Conservation (phyloP, 2,797 vertebrate genomes). For the Anas bernieri region DNA sequence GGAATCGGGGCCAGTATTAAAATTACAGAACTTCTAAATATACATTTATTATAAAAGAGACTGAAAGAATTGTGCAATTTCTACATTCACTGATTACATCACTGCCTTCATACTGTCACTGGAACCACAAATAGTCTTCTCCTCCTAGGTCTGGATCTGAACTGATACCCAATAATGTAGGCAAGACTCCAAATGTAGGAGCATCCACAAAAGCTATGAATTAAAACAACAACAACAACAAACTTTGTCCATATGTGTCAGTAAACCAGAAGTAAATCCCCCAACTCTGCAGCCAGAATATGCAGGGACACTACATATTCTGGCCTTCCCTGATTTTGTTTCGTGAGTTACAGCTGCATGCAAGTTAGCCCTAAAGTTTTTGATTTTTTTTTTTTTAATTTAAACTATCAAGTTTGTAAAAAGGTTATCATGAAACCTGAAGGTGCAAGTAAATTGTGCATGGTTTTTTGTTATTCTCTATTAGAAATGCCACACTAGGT, state of each 20-base stretch:
- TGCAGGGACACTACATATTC: fast-evolving
- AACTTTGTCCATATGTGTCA: background rate
- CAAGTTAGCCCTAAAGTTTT: background rate
- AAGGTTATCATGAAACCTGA: background rate
- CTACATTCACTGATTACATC: background rate
- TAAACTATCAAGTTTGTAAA: background rate
- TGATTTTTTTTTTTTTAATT: background rate
- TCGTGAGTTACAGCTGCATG: background rate
- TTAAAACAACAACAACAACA: background rate
- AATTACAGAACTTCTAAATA: background rate
- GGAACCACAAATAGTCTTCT: background rate
- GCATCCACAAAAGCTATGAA: background rate
- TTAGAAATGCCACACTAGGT: background rate
- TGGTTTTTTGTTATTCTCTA: background rate
- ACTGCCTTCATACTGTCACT: background rate
- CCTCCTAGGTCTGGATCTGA: background rate
- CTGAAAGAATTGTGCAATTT: background rate
- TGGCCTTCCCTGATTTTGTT: background rate
- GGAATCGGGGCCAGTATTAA: background rate
- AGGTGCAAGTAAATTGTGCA: background rate
- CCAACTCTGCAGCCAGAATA: background rate
- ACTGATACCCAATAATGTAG: background rate
- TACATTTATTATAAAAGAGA: background rate
- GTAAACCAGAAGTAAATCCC: background rate
- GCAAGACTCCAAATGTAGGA: background rate